Evolutionary conservation across 2,113 vertebrate genomes (phyloP), one percentile per base, ranked within the genome.

Genomic region (Colinus virginianus): DNA sequence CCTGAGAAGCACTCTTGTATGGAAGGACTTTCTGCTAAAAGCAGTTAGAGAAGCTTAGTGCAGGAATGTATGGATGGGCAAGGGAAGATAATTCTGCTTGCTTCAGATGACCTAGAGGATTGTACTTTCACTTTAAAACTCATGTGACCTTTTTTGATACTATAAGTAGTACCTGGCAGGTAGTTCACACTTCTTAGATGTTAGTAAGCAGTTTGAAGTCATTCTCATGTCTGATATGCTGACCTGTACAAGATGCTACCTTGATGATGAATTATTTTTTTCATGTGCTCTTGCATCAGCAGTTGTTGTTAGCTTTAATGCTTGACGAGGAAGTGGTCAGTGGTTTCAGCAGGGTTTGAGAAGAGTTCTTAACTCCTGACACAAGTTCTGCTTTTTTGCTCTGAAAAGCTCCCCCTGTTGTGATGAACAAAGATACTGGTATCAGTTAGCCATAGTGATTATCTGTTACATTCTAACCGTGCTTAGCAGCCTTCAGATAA

Each of bases 321-420:
- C 21, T 94, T 88, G 30, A 42, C 23, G 68, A 80, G 88, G 72
- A 95, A 93, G 77, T 84, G 74, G 77, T 84, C 43, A 87, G n/a
- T 15, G 68, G 28, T 13, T 68, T 80, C 17, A 43, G 30, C 30
- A 76, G 64, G 78, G 30, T 78, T 38, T 86, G 42, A 70, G 32
- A 68, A 62, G 14, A 13, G 26, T 59, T 78, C 51, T 79, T 55
- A 87, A 40, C 59, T 88, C 4, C 18, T 1, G 1, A 20, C 61
- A 20, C 0, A 0, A 7, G 38, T 67, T 72, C 59, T 53, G 16
- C 49, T 68, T 19, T 19, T 83, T 66, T 82, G 8, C 34, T 77
- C 61, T 78, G 78, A 64, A 77, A 79, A 69, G 15, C 2, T 1
- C 71, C 17, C 11, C 3, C 20, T 38, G 3, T 9, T 12, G 1